Conservation (phyloP, 1,140 invertebrate genomes). For the Solen grandis region DNA sequence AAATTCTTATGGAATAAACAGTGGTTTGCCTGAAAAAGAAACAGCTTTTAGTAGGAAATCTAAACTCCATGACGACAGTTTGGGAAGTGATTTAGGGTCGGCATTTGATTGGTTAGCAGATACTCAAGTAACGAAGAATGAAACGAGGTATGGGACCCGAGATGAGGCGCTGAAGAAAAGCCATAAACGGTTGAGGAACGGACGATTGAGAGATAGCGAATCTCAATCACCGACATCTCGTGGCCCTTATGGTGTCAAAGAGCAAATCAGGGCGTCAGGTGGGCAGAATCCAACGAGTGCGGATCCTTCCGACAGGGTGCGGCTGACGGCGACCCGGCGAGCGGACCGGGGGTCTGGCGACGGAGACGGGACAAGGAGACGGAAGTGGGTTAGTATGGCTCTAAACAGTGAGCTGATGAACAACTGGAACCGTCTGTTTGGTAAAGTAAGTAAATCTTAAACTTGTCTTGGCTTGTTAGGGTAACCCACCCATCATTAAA, state of each 20-base stretch:
- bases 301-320: too few relatives aligned
- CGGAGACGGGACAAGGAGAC: background rate
- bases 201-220: background rate
- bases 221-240: background rate
- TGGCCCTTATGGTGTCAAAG: background rate
- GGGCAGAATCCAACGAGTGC: background rate
- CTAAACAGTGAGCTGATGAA: background rate
- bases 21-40: too few relatives aligned
- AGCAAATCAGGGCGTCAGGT: background rate
- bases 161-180: too few relatives aligned
- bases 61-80: too few relatives aligned
- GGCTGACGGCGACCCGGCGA: background rate
- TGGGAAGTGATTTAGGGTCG: too few relatives aligned
- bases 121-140: too few relatives aligned
- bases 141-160: too few relatives aligned
- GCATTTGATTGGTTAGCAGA: too few relatives aligned
- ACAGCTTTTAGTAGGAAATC: too few relatives aligned
- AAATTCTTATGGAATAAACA: too few relatives aligned
- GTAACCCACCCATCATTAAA: conserved; percentile 40
- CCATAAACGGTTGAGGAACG: background rate
- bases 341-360: background rate
- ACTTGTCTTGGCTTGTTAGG: conserved; percentile 57
- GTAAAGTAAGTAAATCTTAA: background rate
- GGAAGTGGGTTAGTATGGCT: conserved; percentile 1
- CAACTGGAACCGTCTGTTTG: background rate